Conservation (phyloP, 2,888 invertebrate genomes). For the Chymomyza fuscimana region DNA sequence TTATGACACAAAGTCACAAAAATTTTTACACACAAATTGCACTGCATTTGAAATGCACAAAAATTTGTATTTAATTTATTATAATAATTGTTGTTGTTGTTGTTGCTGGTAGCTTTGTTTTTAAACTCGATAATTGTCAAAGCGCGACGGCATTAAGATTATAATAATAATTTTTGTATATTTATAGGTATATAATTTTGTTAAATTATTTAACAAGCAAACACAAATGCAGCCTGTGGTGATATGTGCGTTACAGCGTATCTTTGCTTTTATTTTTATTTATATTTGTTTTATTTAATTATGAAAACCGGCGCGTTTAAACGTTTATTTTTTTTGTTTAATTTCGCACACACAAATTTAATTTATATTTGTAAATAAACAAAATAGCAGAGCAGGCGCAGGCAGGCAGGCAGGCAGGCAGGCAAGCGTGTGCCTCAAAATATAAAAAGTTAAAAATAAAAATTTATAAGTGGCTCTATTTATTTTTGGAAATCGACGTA, state of each 20-base stretch:
- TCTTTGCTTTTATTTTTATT: slow-evolving; percentile 5
- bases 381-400: background rate
- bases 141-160: slow-evolving; percentile 11
- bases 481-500: slow-evolving; percentile 69
- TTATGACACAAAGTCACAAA: background rate
- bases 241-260: slow-evolving; percentile 15
- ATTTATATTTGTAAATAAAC: slow-evolving; percentile 21
- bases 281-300: slow-evolving; percentile 7
- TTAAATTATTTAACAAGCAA: slow-evolving; percentile 44
- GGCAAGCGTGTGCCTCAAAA: slow-evolving; percentile 19
- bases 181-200: slow-evolving; percentile 16
- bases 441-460: slow-evolving; percentile 54
- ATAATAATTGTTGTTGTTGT: background rate
- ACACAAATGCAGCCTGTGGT: slow-evolving; percentile 40
- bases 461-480: slow-evolving; percentile 28
- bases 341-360: slow-evolving; percentile 27
- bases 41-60: slow-evolving; percentile 2
- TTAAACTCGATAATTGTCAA: slow-evolving; percentile 11
- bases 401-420: no score
- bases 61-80: background rate
- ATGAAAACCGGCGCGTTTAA: slow-evolving; percentile 4
- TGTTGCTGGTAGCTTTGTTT: background rate
- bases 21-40: background rate
- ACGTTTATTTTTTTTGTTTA: slow-evolving; percentile 13
- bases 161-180: slow-evolving; percentile 9